These are phyloP conservation scores for Maniola hyperantus DNA, from an alignment of 2,888 invertebrate genomes.

Conservation along the genomic window DNA sequence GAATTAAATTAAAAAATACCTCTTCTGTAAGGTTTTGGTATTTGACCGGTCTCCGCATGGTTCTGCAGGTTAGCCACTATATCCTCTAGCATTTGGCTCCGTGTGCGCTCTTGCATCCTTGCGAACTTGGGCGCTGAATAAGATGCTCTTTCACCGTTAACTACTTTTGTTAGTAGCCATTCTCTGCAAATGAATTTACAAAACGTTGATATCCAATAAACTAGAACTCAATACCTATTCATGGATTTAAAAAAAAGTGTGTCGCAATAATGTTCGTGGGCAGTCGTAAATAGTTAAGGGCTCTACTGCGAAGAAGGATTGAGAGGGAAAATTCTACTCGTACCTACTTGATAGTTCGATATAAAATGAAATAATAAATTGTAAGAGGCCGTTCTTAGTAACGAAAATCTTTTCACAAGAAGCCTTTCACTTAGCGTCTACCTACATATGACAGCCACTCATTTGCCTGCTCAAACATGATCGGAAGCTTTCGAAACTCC, in stretches of 20 bases:
- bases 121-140: slow-evolving; percentile 98
- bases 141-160: slow-evolving; percentile 95
- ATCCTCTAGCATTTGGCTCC: slow-evolving; percentile 97
- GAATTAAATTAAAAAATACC: slow-evolving; percentile 80
- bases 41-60: slow-evolving; percentile 97
- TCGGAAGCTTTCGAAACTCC: slow-evolving; percentile 26
- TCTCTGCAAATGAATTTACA: no score
- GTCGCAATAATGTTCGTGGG: no score
- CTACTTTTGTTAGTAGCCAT: slow-evolving; percentile 96
- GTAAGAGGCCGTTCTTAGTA: background rate
- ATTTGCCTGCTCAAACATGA: slow-evolving; percentile 3
- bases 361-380: background rate
- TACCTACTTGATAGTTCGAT: no score
- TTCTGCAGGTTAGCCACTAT: slow-evolving; percentile 96
- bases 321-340: no score
- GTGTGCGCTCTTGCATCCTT: slow-evolving; percentile 95
- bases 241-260: no score
- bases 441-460: background rate
- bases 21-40: slow-evolving; percentile 95
- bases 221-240: no score
- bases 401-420: background rate
- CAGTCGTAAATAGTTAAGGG: no score
- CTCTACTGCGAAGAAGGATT: no score
- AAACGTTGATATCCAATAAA: no score
- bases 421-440: background rate